A percentile compares a stretch with the other conserved stretches of the same genome.
phyloP scores from a whole-genome alignment of 2,888 invertebrate genomes.

The Sphaeridia pumilis region DNA sequence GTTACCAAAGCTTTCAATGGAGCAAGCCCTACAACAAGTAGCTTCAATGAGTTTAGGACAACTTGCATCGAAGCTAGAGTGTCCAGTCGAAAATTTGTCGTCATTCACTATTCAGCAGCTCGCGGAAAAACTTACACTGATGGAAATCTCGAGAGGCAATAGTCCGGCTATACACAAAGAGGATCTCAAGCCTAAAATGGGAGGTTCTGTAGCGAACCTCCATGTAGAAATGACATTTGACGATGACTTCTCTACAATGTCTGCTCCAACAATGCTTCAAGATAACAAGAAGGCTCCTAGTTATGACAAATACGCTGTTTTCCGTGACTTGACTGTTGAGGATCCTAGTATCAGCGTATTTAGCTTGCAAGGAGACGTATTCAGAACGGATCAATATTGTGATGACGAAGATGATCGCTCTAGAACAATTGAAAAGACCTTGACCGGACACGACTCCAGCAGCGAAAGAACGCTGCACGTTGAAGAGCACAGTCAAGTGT shows the following conservation, averaged over 20 bases:
- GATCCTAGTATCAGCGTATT: conserved; percentile 44
- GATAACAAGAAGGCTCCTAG: not conserved
- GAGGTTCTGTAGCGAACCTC: conserved; percentile 53
- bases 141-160: conserved; percentile 34
- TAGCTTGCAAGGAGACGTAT: conserved; percentile 14
- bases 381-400: conserved; percentile 20
- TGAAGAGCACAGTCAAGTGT: conserved; percentile 11
- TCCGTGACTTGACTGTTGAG: conserved; percentile 67
- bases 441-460: conserved; percentile 27
- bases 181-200: conserved; percentile 41
- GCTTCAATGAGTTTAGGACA: conserved; percentile 71
- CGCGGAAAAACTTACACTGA: conserved; percentile 58
- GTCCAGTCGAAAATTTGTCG: conserved; percentile 64
- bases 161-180: conserved; percentile 36
- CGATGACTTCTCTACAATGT: conserved; percentile 41
- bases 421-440: conserved; percentile 22
- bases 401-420: conserved; percentile 27
- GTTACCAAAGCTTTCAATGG: conserved; percentile 27
- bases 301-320: conserved; percentile 73
- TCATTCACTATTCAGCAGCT: conserved; percentile 78
- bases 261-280: conserved; percentile 35
- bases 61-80: conserved; percentile 59
- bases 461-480: conserved; percentile 35
- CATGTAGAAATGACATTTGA: conserved; percentile 37
- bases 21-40: conserved; percentile 56